phyloP scores from a whole-genome alignment of 2,797 vertebrate genomes.

The Pampus argenteus region DNA sequence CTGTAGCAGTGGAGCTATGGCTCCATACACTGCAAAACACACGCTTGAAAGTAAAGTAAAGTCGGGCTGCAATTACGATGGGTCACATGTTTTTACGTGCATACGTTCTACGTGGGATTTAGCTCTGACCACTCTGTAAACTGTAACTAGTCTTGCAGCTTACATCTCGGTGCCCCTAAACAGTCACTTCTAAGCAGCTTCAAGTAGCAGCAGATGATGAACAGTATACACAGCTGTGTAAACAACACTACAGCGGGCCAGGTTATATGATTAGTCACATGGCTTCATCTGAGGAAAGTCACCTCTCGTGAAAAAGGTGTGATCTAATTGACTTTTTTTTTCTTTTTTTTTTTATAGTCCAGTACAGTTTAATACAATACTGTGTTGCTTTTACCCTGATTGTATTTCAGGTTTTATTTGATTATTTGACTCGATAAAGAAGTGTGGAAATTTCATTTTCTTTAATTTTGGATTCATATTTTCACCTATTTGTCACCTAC shows the following conservation, averaged over 20 bases:
- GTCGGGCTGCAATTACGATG: background rate
- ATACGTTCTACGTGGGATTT: background rate
- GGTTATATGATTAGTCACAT: conserved; percentile 23
- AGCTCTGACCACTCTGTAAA: conserved; percentile 7
- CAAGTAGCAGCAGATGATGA: background rate
- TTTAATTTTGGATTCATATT: background rate
- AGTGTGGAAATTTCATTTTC: too few species aligned
- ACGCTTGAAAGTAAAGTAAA: background rate
- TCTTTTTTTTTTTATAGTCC: background rate
- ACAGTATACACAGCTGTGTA: conserved; percentile 14
- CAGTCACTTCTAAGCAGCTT: conserved; percentile 3
- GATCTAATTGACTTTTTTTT: background rate
- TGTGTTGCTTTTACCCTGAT: background rate
- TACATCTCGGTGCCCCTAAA: background rate
- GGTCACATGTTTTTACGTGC: conserved; percentile 1
- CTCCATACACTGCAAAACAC: conserved; percentile 6
- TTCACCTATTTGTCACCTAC: background rate
- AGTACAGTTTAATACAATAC: background rate
- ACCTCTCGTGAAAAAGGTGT: conserved; percentile 10
- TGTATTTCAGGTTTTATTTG: background rate
- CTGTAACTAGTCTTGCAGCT: background rate
- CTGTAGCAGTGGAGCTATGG: background rate
- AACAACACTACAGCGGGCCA: conserved; percentile 17
- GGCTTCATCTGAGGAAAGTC: conserved; percentile 28
- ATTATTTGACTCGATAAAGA: background rate